Base-by-base conservation (phyloP, 2,797 vertebrate species). In the Anolis apletophallus region DNA sequence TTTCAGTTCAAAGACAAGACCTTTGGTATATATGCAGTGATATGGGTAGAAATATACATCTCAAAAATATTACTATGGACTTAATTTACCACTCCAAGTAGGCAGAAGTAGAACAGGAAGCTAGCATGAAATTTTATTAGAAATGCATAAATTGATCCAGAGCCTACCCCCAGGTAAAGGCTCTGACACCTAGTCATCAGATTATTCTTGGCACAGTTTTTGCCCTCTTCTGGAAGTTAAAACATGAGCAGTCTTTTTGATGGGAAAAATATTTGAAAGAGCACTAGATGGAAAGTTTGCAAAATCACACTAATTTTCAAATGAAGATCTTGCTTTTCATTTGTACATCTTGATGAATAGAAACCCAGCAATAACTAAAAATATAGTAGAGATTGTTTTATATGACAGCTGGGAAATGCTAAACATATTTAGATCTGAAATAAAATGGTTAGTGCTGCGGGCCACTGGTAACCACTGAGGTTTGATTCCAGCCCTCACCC, bases 111-210 rank as follows among this genome's bases (percentile, higher is more conserved):
- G 55, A 74, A 52, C 29, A 75, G 40, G 29, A 84, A 75, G 29
- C 17, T n/a, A 67, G 59, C 69, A 76, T 54, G 46, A 61, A 83
- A 76, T 75, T 61, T 29, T 29, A 76, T 76, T 64, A 84, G 17
- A 52, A 84, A 76, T 76, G 52, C 59, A 34, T n/a, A 55, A 3
- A 36, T 75, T 72, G 68, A 72, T 52, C 6, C 73, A 50, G 67
- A 29, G 46, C 26, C 46, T 32, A 67, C 40, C 13, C 57, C 23
- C 57, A 34, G 73, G 52, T 76, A 76, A 64, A 76, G 72, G 12
- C 59, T 40, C 40, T 40, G 5, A 40, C 59, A 54, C 40, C 59
- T 64, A 52, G 32, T 84, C 8, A 40, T 75, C 17, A 52, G 34
- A 23, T 23, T 23, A 46, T 59, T 34, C 40, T 29, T 64, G 40